Evolutionary conservation across 2,888 invertebrate genomes (phyloP), one percentile per base, ranked within the genome.

Genomic region (Amphipoea lucens): DNA sequence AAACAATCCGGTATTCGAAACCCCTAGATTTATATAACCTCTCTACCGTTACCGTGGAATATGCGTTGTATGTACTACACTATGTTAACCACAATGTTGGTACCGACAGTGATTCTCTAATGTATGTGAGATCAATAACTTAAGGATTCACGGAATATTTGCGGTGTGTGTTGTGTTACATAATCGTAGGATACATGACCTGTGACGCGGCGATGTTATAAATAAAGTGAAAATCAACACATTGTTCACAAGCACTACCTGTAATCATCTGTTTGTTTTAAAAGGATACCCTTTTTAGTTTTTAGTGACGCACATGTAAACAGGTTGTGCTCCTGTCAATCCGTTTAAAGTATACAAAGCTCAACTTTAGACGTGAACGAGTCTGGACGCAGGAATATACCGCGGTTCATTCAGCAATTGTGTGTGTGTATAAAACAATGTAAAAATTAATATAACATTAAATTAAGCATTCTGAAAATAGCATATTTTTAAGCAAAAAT

Each of bases 311-410:
- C 75, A 74, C 40, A 57, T 68, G 14, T 82, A 65, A 69, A 57
- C 62, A 81, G 29, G 40, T 29, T 81, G 23, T 54, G 62, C 68
- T 1, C 20, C 40, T 69, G 82, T 82, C 68, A 75, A 75, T 81
- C 62, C 5, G 68, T n/a, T 63, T 69, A 69, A 68, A 68, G 29
- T 48, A 71, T 54, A 40, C 12, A 68, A 54, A 68, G 45, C 54
- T 57, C 29, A 69, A 63, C 6, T 68, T 45, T 40, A 40, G 40
- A 74, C 36, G 23, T 48, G 23, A 67, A n/a, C 42, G 29, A 51
- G 14, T 36, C 72, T 72, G 66, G 51, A 81, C 66, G 51, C 60
- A 67, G n/a, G 45, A 57, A 69, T 78, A 12, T 42, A 23, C 48
- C 62, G 62, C 42, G 14, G 36, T 62, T 36, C 51, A 36, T 36